phyloP scores from a whole-genome alignment of 1,140 invertebrate genomes.

The Calephelis nemesis region DNA sequence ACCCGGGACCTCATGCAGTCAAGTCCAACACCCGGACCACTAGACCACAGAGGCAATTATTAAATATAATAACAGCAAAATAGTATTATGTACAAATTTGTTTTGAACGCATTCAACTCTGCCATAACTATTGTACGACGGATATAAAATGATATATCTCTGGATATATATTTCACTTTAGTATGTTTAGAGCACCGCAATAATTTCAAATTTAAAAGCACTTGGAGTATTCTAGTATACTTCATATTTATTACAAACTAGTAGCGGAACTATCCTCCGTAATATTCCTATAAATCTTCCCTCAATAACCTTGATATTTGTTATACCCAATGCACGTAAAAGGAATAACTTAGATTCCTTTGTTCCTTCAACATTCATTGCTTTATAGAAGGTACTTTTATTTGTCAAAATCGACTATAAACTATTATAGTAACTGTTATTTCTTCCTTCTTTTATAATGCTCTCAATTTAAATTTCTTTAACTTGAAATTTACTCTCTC shows the following conservation, averaged over 20 bases:
- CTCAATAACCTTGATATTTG: constrained; percentile 13
- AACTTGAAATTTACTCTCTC: constrained; percentile 11
- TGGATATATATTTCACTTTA: neutral
- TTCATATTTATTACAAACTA: constrained; percentile 2
- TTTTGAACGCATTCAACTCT: neutral
- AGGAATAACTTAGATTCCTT: constrained; percentile 28
- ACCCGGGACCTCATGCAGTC: too few relatives aligned
- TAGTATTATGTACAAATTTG: neutral
- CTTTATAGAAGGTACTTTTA: constrained; percentile 41
- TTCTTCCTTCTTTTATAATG: constrained; percentile 35
- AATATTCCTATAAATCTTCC: constrained; percentile 10
- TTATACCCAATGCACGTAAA: constrained; percentile 11
- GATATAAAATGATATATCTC: neutral
- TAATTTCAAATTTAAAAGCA: neutral
- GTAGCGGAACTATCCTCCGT: neutral
- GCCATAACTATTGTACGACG: neutral
- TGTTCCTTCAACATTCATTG: constrained; percentile 47
- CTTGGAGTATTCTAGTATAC: neutral
- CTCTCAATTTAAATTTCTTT: constrained; percentile 16
- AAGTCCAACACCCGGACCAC: too few relatives aligned
- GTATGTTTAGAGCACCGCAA: constrained; percentile 1
- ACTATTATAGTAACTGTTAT: constrained; percentile 40
- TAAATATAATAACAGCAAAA: too few relatives aligned
- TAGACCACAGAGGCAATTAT: too few relatives aligned
- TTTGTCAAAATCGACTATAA: constrained; percentile 41